phyloP scores from a whole-genome alignment of 2,888 invertebrate genomes.

The Drosophila cognata region DNA sequence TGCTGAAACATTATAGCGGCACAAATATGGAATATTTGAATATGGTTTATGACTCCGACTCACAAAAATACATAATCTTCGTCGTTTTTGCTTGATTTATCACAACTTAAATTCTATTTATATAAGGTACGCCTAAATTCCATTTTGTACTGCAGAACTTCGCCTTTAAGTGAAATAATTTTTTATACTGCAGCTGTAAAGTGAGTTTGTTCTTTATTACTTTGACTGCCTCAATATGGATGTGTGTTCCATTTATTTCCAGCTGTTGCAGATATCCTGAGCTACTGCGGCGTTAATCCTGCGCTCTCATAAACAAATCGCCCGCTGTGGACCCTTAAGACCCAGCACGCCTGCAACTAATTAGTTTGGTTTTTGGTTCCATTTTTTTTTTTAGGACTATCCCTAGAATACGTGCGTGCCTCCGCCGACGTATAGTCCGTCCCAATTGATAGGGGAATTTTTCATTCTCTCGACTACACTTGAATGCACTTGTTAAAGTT shows the following conservation, averaged over 20 bases:
- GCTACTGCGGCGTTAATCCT: conserved; percentile 21
- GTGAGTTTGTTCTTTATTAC: neutral
- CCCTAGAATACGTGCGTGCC: conserved; percentile 31
- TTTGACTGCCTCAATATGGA: neutral
- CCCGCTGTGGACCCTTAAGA: conserved; percentile 27
- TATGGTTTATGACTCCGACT: neutral
- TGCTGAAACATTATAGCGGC: no score
- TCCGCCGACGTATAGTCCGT: conserved; percentile 12
- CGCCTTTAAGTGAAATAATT: neutral
- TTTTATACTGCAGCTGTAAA: neutral
- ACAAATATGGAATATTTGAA: neutral
- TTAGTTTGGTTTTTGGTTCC: conserved; percentile 50
- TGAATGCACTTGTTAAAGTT: conserved; percentile 71
- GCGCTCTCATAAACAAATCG: conserved; percentile 27
- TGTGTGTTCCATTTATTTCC: neutral
- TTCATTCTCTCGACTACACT: conserved; percentile 51
- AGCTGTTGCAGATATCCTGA: conserved; percentile 29
- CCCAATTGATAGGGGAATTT: conserved; percentile 32
- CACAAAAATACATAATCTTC: neutral
- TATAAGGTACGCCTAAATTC: neutral
- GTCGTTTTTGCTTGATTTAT: neutral
- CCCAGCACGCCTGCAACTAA: conserved; percentile 59
- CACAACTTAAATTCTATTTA: neutral
- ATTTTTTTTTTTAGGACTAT: conserved; percentile 18
- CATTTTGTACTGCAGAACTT: neutral